Conservation (phyloP, 2,888 invertebrate genomes). For the Drosophila paranaensis region DNA sequence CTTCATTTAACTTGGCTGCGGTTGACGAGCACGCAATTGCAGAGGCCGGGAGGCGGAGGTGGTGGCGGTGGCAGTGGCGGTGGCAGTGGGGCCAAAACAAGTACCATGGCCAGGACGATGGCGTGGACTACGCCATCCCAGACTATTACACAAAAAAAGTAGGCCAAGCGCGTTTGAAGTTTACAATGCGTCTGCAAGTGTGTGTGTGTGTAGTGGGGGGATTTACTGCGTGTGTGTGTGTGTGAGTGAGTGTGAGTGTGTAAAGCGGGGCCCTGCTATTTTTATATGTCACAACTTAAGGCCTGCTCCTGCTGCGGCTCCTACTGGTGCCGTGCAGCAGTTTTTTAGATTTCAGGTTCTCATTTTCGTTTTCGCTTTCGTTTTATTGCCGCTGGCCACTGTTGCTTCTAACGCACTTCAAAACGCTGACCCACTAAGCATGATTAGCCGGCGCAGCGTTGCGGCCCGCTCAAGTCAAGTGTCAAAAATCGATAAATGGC, state of each 20-base stretch:
- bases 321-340: constrained; percentile 55
- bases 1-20: constrained; percentile 78
- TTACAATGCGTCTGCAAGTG: constrained; percentile 52
- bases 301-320: constrained; percentile 38
- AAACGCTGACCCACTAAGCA: constrained; percentile 74
- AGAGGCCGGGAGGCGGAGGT: not conserved
- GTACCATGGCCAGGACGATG: constrained; percentile 14
- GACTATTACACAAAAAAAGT: constrained; percentile 71
- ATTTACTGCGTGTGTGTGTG: constrained; percentile 8
- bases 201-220: constrained; percentile 13
- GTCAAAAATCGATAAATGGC: constrained; percentile 73
- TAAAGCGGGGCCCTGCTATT: constrained; percentile 51
- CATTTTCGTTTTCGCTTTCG: constrained; percentile 37
- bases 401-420: constrained; percentile 77
- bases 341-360: constrained; percentile 38
- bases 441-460: constrained; percentile 71
- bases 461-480: constrained; percentile 51
- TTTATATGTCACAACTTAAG: constrained; percentile 66
- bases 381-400: constrained; percentile 68
- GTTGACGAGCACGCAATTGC: constrained; percentile 43
- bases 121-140: constrained; percentile 62
- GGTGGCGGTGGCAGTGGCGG: no score
- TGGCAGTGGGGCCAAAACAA: not conserved
- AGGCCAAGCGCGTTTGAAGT: constrained; percentile 81
- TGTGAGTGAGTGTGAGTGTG: not conserved